phyloP scores from a whole-genome alignment of 1,140 invertebrate genomes.

The Lithobius niger region DNA sequence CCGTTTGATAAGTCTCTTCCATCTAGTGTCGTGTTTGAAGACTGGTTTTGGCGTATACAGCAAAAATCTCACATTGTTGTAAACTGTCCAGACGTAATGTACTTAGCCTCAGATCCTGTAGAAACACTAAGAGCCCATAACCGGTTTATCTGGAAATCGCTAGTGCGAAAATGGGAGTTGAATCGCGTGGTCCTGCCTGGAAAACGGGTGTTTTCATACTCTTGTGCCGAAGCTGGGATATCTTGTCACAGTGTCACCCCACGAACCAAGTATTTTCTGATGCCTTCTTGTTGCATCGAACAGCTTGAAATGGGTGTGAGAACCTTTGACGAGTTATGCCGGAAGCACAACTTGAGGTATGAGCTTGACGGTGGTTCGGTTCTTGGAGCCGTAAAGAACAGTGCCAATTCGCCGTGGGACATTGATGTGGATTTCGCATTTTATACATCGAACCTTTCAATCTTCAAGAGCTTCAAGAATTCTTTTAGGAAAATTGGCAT shows the following conservation, averaged over 20 bases:
- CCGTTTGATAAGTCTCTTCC: slow-evolving; percentile 9
- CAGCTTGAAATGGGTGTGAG: slow-evolving; percentile 13
- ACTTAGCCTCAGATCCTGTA: neutral
- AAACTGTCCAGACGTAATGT: too few relatives aligned
- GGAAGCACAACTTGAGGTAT: slow-evolving; percentile 15
- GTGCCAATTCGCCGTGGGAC: slow-evolving; percentile 24
- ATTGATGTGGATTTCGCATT: slow-evolving; percentile 22
- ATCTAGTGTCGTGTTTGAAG: neutral
- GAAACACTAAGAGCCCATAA: neutral
- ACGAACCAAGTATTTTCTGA: neutral
- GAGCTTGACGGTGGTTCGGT: slow-evolving; percentile 23
- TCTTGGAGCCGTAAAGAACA: slow-evolving; percentile 25
- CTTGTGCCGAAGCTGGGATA: slow-evolving; percentile 17
- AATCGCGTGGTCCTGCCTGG: slow-evolving; percentile 12
- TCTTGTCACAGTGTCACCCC: slow-evolving; percentile 8
- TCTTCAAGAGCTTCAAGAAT: neutral
- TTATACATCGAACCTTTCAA: slow-evolving; percentile 14
- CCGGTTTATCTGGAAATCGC: slow-evolving; percentile 12
- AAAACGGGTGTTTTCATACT: slow-evolving; percentile 9
- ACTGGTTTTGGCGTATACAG: neutral
- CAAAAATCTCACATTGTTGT: neutral
- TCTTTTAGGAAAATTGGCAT: neutral
- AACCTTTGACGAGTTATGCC: slow-evolving; percentile 10
- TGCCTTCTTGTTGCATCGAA: slow-evolving; percentile 19
- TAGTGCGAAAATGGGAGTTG: slow-evolving; percentile 20